phyloP scores from a whole-genome alignment of 2,888 invertebrate genomes.

The Myopa tessellatipennis region DNA sequence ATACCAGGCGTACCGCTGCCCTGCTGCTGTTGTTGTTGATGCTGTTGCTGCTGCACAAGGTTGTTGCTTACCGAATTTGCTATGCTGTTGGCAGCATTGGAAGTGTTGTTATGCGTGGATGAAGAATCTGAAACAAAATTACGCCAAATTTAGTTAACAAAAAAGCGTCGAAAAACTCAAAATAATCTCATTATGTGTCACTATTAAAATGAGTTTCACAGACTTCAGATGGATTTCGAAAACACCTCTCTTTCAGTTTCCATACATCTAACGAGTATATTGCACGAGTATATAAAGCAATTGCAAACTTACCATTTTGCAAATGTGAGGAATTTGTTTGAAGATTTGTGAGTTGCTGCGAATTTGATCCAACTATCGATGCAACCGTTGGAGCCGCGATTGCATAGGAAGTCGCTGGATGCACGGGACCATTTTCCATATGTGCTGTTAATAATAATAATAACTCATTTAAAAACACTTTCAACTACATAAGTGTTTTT shows the following conservation, averaged over 20 bases:
- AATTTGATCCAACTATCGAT: constrained; percentile 59
- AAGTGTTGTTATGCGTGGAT: constrained; percentile 57
- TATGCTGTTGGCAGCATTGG: constrained; percentile 56
- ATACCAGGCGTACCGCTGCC: constrained; percentile 40
- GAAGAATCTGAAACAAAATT: constrained; percentile 35
- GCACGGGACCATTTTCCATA: constrained; percentile 66
- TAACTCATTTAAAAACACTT: constrained; percentile 3
- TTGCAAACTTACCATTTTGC: constrained; percentile 59
- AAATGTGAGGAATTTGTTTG: constrained; percentile 67
- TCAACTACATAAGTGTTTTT: neutral
- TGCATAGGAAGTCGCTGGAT: constrained; percentile 57
- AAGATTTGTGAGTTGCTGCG: constrained; percentile 64
- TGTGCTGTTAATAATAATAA: constrained; percentile 57
- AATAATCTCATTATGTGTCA: neutral
- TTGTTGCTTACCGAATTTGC: constrained; percentile 48
- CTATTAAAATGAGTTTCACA: neutral
- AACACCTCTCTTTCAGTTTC: too few relatives aligned
- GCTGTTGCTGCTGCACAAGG: constrained; percentile 43
- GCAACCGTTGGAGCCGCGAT: constrained; percentile 61
- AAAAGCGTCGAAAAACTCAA: neutral
- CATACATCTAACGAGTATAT: too few relatives aligned
- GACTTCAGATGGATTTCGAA: too few relatives aligned
- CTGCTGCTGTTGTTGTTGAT: constrained; percentile 42
- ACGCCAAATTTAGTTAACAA: neutral
- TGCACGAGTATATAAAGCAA: too few relatives aligned